Evolutionary conservation across 2,888 invertebrate genomes (phyloP).

Genomic region (Sphaerophoria rueppellii): DNA sequence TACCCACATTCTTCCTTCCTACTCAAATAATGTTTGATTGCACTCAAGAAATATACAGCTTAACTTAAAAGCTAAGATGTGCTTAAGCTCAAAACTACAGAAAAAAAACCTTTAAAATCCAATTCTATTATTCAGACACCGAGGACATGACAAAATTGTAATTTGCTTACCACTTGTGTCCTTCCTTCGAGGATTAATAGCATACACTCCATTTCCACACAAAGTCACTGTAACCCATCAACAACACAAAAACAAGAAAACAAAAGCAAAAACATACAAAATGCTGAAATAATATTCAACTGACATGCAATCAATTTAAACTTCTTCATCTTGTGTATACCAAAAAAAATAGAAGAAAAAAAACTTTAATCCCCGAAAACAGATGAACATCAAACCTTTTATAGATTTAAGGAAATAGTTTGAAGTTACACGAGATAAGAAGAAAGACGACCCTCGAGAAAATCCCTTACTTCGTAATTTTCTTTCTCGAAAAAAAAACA

Average conservation of each 20-base stretch:
- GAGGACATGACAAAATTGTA: neutral
- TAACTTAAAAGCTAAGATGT: too few species aligned
- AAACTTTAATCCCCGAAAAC: constrained; percentile 33
- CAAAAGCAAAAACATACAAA: neutral
- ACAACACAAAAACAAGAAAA: neutral
- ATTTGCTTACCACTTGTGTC: constrained; percentile 9
- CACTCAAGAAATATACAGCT: too few species aligned
- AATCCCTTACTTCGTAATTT: constrained; percentile 26
- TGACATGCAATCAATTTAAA: constrained; percentile 46
- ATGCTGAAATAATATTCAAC: constrained; percentile 42
- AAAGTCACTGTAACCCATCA: constrained; percentile 2
- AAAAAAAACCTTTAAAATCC: neutral
- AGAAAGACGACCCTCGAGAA: constrained; percentile 11
- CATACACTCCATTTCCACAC: constrained; percentile 15
- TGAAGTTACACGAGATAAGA: constrained; percentile 7
- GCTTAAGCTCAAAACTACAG: neutral
- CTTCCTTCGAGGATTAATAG: neutral
- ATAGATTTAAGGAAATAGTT: constrained; percentile 32
- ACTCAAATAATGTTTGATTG: too few species aligned
- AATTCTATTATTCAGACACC: neutral
- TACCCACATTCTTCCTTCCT: too few species aligned
- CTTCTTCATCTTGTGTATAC: neutral
- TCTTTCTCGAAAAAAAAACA: neutral
- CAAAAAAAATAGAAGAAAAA: neutral
- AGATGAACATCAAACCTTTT: constrained; percentile 16